Conservation (phyloP, 2,797 vertebrate species). For the Rhabdomys pumilio region DNA sequence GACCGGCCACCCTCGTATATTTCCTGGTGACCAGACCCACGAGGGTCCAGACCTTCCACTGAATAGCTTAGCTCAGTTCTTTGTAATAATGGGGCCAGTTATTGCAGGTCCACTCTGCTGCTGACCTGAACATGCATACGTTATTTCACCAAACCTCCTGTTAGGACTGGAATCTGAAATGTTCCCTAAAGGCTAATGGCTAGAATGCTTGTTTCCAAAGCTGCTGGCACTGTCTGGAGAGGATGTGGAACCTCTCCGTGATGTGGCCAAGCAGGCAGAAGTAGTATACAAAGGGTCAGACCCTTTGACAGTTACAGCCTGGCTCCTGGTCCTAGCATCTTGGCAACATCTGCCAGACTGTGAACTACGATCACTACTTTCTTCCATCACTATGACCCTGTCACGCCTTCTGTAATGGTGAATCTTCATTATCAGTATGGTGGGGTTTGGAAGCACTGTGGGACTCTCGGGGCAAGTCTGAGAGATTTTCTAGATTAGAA, state of each 20-base stretch:
- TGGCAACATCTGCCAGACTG: neutral
- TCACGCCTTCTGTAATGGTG: neutral
- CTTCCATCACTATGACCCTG: neutral
- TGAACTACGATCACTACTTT: neutral
- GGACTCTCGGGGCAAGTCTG: neutral
- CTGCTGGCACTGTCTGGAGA: too few relatives aligned
- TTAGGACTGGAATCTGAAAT: neutral
- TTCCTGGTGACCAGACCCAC: neutral
- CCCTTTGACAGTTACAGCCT: neutral
- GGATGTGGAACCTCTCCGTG: neutral
- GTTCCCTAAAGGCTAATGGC: neutral
- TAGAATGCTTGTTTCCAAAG: neutral
- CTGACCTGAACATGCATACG: neutral
- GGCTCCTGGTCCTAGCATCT: neutral
- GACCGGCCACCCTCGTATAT: neutral
- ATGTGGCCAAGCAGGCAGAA: neutral
- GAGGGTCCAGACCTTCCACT: neutral
- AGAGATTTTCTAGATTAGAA: neutral
- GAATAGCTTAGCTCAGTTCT: neutral
- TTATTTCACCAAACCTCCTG: neutral
- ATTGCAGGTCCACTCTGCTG: fast-evolving
- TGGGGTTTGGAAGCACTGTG: neutral
- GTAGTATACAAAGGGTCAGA: neutral
- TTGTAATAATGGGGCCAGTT: neutral
- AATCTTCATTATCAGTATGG: neutral